Evolutionary conservation across 2,888 invertebrate genomes (phyloP), one percentile per base, ranked within the genome.

Genomic region (Dorcus parallelipipedus): DNA sequence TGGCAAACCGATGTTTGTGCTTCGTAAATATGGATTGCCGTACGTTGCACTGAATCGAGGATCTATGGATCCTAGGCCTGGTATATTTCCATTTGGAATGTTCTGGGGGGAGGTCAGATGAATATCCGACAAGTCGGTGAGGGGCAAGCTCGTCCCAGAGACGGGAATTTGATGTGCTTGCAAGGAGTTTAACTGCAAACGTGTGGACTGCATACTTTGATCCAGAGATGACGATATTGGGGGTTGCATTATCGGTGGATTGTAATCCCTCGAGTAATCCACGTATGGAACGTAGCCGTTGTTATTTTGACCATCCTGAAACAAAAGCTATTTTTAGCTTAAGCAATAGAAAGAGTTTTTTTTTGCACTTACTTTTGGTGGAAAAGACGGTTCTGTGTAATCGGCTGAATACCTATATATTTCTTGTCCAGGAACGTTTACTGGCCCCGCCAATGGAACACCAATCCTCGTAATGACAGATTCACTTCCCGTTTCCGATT

Each of bases 41-140:
- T 95, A 95, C 6, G 92, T 89, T 40, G 95, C 94, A 52, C 92
- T 93, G 76, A 90, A 95, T 64, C 93, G 82, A 1, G 93, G 93
- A 76, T 94, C 94, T 33, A 94, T 88, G 42, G 71, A 72, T 52
- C 68, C 62, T 49, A 70, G 67, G 38, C 63, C 54, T 6, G 65
- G 64, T 41, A 65, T 64, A 50, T 72, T 72, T 43, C 78, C 76
- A 63, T 76, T 78, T 33, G 77, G 73, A 52, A 78, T 71, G 62
- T 65, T 67, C 62, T 71, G 72, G 45, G 69, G 64, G 9, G 67
- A 63, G 9, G 64, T 64, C 64, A 75, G 66, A 63, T 76, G 76
- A 40, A 77, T 65, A 57, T 76, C 76, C n/a, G 74, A 72, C 38
- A 78, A 66, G 52, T 77, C 77, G 64, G 69, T 76, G 55, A 78